Evolutionary conservation across 2,797 vertebrate species (phyloP).

Genomic region (Phrynocephalus guinanensis): DNA sequence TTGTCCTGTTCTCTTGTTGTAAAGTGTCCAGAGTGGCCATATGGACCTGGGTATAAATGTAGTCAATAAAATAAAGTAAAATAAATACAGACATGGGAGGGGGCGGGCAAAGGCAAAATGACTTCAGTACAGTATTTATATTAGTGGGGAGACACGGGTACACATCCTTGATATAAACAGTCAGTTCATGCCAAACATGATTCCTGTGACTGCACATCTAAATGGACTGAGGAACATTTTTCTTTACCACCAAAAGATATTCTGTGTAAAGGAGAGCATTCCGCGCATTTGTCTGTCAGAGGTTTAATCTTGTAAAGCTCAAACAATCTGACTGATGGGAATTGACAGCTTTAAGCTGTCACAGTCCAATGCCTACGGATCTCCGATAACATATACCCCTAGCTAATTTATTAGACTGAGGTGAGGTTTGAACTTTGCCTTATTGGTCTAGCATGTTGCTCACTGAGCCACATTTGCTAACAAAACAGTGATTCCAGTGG

Average conservation of each 20-base stretch:
- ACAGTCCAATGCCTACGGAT: background rate
- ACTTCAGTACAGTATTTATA: background rate
- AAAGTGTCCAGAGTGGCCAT: too few relatives aligned
- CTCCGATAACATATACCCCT: background rate
- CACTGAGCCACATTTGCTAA: background rate
- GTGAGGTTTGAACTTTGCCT: background rate
- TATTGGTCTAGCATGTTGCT: too few relatives aligned
- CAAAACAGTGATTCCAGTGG: background rate
- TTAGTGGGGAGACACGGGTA: background rate
- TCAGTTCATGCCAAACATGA: background rate
- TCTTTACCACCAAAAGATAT: background rate
- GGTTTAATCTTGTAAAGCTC: background rate
- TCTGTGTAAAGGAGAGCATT: background rate
- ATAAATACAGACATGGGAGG: too few relatives aligned
- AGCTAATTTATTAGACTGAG: background rate
- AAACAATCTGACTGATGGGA: background rate
- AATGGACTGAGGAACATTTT: background rate
- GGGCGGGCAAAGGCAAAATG: too few relatives aligned
- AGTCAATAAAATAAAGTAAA: too few relatives aligned
- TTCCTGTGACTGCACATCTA: background rate
- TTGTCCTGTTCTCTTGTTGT: too few relatives aligned
- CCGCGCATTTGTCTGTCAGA: background rate
- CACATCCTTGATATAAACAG: background rate
- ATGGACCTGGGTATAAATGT: too few relatives aligned
- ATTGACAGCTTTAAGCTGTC: background rate